phyloP scores from a whole-genome alignment of 2,113 vertebrate species.

The Antennarius striatus region DNA sequence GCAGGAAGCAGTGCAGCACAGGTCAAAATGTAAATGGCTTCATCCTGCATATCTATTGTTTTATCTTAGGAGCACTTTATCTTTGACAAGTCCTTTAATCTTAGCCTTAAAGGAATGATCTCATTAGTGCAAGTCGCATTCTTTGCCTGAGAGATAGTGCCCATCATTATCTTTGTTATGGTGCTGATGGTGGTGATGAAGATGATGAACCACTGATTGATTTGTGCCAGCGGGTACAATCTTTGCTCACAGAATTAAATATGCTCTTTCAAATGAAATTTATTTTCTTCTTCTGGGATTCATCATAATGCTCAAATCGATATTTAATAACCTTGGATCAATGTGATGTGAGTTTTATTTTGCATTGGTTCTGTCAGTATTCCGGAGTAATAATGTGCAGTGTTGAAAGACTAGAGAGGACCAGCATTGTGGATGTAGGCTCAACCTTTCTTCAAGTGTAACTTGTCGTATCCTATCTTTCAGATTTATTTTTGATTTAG shows the following conservation, averaged over 20 bases:
- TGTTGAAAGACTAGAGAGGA: conserved; percentile 36
- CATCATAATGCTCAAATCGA: conserved; percentile 70
- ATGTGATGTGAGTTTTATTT: conserved; percentile 60
- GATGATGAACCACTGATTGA: conserved; percentile 72
- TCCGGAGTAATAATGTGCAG: conserved; percentile 43
- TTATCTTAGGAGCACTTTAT: conserved; percentile 55
- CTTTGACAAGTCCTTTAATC: conserved; percentile 50
- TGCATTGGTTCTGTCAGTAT: conserved; percentile 56
- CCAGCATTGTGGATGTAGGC: background rate
- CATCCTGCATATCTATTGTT: conserved; percentile 33
- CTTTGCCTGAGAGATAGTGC: conserved; percentile 40
- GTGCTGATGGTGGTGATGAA: conserved; percentile 39
- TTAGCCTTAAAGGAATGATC: conserved; percentile 53
- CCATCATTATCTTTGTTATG: conserved; percentile 62
- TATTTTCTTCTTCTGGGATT: conserved; percentile 65
- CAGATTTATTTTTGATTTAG: too few relatives aligned
- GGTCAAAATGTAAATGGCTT: conserved; percentile 32
- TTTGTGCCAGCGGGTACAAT: conserved; percentile 64
- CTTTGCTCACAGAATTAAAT: conserved; percentile 69
- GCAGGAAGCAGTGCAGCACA: conserved; percentile 11
- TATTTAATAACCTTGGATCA: conserved; percentile 79
- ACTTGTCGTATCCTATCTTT: too few relatives aligned
- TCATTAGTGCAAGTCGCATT: conserved; percentile 52
- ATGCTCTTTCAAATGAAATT: conserved; percentile 72
- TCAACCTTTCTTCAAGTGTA: background rate